phyloP scores from a whole-genome alignment of 2,113 vertebrate species.

The Amphiprion percula region DNA sequence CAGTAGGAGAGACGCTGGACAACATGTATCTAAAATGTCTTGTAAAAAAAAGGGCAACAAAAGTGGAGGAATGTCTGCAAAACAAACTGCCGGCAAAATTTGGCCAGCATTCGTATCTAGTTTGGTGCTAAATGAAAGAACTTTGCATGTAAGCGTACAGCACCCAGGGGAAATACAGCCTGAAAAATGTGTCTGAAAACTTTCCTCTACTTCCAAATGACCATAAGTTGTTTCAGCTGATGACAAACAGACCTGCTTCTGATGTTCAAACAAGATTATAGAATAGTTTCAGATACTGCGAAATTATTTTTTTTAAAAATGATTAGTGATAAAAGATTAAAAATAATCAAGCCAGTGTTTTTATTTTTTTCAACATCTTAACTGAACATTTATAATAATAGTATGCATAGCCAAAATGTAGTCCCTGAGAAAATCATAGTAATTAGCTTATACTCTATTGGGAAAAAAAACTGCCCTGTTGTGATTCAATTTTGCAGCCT shows the following conservation, averaged over 20 bases:
- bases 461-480: conserved; percentile 9
- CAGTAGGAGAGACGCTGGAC: neutral
- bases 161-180: neutral
- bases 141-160: neutral
- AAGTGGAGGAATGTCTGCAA: neutral
- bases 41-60: neutral
- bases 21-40: neutral
- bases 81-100: conserved; percentile 1
- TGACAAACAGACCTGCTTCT: conserved; percentile 19
- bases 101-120: neutral
- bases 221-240: neutral
- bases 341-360: conserved; percentile 29
- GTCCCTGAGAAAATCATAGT: conserved; percentile 40
- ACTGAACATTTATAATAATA: conserved; percentile 31
- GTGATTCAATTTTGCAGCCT: conserved; percentile 29
- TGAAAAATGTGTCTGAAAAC: conserved; percentile 9
- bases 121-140: conserved; percentile 1
- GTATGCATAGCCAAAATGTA: conserved; percentile 36
- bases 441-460: conserved; percentile 33
- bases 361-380: conserved; percentile 11
- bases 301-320: too few species aligned
- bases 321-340: conserved; percentile 40
- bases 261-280: conserved; percentile 40
- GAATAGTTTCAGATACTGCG: conserved; percentile 22
- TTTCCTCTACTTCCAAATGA: conserved; percentile 22